phyloP scores from a whole-genome alignment of 2,113 vertebrate genomes.

The Myrmophylax atrothorax region DNA sequence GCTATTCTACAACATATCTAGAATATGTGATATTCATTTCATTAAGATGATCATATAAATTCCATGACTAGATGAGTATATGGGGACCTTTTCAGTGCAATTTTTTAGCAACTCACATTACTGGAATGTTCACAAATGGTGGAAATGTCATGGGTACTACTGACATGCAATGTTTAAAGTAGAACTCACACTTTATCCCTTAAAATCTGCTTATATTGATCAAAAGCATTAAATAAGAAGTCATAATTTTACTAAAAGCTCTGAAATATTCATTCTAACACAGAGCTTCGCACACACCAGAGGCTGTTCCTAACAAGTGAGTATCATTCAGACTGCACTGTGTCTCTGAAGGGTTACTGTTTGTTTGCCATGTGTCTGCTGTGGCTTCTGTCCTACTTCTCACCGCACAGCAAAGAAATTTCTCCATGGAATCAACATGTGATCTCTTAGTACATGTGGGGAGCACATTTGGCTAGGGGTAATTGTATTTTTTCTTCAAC shows the following conservation, averaged over 20 bases:
- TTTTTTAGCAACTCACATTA: background rate
- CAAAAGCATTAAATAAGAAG: background rate
- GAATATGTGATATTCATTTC: background rate
- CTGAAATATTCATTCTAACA: background rate
- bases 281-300: background rate
- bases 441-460: background rate
- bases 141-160: background rate
- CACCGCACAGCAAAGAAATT: background rate
- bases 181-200: background rate
- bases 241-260: background rate
- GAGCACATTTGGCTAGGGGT: background rate
- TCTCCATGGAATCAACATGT: background rate
- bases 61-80: background rate
- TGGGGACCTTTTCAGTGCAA: background rate
- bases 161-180: background rate
- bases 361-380: background rate
- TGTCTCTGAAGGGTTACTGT: background rate
- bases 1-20: background rate
- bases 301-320: background rate
- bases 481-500: background rate
- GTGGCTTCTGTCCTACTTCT: background rate
- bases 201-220: background rate
- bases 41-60: background rate
- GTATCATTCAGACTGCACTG: fast-evolving
- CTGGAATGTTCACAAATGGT: background rate